Conservation (phyloP, 2,113 vertebrate species). For the Plecturocebus donacophilus region DNA sequence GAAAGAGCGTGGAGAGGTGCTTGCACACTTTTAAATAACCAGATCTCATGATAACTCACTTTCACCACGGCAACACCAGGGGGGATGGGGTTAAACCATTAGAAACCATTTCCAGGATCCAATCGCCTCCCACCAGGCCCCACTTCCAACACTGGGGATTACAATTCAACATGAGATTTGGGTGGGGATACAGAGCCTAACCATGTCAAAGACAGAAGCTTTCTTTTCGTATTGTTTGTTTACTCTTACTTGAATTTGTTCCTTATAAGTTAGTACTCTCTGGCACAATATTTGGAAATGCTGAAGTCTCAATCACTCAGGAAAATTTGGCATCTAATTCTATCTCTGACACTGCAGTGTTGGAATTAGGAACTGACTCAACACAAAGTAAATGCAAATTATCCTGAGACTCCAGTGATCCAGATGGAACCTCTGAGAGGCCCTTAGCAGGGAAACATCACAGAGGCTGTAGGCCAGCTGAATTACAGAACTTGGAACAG, state of each 20-base stretch:
- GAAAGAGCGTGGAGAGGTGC: too few species aligned
- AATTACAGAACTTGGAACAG: constrained; percentile 55
- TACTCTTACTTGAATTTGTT: neutral
- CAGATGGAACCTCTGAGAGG: constrained; percentile 58
- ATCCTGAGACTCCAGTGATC: constrained; percentile 29
- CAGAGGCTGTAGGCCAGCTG: constrained; percentile 59
- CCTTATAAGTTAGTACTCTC: constrained; percentile 43
- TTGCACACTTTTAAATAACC: too few species aligned
- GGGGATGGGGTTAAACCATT: too few species aligned
- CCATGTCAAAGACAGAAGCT: too few species aligned
- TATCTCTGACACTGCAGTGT: constrained; percentile 35
- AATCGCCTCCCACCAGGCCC: too few species aligned
- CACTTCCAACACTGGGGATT: too few species aligned
- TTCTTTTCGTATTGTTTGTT: neutral
- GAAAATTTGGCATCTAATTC: constrained; percentile 22
- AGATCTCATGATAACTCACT: too few species aligned
- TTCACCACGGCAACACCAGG: too few species aligned
- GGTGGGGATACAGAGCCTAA: too few species aligned
- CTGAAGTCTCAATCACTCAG: constrained; percentile 33
- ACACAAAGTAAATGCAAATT: constrained; percentile 48
- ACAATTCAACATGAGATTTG: too few species aligned
- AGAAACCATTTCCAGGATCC: too few species aligned
- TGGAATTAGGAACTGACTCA: constrained; percentile 47
- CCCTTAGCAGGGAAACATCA: constrained; percentile 54
- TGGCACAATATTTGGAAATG: constrained; percentile 39